These are phyloP conservation scores for Xylophagus ater DNA, from an alignment of 2,888 invertebrate species.

Conservation along the genomic window DNA sequence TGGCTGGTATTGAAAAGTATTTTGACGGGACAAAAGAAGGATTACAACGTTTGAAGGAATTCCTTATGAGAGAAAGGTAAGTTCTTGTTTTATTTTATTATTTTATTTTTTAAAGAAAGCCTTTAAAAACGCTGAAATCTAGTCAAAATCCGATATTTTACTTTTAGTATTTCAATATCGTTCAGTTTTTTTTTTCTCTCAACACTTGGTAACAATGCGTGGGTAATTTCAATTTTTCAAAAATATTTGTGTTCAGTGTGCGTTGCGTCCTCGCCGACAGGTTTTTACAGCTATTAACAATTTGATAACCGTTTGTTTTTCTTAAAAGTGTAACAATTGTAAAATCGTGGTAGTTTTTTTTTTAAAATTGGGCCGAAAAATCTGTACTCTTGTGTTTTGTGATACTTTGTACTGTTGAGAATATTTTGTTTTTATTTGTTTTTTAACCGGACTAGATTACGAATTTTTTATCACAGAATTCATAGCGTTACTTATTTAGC, in stretches of 20 bases:
- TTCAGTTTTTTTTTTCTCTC: not conserved
- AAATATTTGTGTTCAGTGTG: not conserved
- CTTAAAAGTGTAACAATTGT: not conserved
- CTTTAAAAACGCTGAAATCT: too few species aligned
- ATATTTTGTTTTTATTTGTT: too few species aligned
- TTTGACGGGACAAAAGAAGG: not conserved
- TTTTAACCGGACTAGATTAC: too few species aligned
- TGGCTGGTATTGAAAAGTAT: not conserved
- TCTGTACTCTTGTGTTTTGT: too few species aligned
- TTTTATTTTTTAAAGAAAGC: too few species aligned
- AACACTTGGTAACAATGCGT: conserved; percentile 1
- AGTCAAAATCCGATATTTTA: not conserved
- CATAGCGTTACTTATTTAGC: too few species aligned
- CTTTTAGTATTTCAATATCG: not conserved
- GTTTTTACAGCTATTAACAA: not conserved
- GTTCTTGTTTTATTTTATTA: not conserved
- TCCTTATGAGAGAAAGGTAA: not conserved
- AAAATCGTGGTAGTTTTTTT: too few species aligned
- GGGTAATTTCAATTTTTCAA: conserved; percentile 1
- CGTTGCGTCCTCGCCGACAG: not conserved
- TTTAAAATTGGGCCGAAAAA: too few species aligned
- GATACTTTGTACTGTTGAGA: too few species aligned
- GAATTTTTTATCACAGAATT: too few species aligned
- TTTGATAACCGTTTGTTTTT: not conserved
- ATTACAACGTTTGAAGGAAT: not conserved